Evolutionary conservation across 2,113 vertebrate species (phyloP).

Genomic region (Hypanus sabinus): DNA sequence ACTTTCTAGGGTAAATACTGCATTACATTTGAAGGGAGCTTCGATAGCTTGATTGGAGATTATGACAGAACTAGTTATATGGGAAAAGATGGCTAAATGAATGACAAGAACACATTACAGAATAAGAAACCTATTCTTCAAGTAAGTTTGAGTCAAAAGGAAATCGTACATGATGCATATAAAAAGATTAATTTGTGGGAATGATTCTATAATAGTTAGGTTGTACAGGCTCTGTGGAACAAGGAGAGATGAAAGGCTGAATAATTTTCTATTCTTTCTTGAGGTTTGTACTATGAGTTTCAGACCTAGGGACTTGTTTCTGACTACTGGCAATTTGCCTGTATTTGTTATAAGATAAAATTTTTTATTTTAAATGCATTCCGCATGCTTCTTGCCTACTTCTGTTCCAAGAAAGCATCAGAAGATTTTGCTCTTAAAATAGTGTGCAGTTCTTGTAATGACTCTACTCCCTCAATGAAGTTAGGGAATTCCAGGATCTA

Average conservation of each 20-base stretch:
- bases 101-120: background rate
- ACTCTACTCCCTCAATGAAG: background rate
- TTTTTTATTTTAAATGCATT: background rate
- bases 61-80: background rate
- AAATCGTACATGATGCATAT: background rate
- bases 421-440: background rate
- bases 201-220: background rate
- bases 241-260: background rate
- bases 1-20: no score
- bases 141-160: background rate
- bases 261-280: background rate
- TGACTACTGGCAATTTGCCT: background rate
- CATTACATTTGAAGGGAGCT: no score
- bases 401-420: background rate
- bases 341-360: background rate
- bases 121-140: background rate
- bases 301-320: background rate
- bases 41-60: background rate
- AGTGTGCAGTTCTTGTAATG: background rate
- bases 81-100: background rate
- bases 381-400: background rate
- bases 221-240: background rate
- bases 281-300: background rate
- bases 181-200: background rate
- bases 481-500: background rate